Base-by-base conservation (phyloP, 2,888 invertebrate species). In the Andrena marginata region DNA sequence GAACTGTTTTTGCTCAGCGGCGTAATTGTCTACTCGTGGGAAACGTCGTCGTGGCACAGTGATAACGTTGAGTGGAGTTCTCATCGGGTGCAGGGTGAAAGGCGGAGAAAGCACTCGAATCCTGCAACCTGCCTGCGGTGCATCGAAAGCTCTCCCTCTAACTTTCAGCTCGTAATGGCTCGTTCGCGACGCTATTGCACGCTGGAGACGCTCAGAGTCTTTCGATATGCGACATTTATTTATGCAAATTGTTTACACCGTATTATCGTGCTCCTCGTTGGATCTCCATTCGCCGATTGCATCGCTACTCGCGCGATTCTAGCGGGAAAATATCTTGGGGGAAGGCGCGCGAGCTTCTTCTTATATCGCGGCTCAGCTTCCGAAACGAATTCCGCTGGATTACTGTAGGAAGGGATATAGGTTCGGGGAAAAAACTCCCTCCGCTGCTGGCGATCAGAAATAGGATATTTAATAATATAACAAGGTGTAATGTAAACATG, bases 81-180 rank as follows among this genome's bases (percentile, higher is more conserved):
- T 31, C 31, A 29, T 16, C 26, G 54, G 26, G n/a, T 13, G 64
- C 3, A 8, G 64, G 65, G 48, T 59, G 59, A 73, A 59, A 56
- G 29, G n/a, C 20, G 73, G 33, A 8, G 42, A 29, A 56, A 31
- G 23, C 42, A n/a, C 8, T 42, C 31, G 63, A 71, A 31, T 42
- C 20, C 20, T 62, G n/a, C 48, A 5, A 3, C 16, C 56, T 56
- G 13, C 42, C 56, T 56, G 56, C 10, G 13, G 23, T 20, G 8
- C 29, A 16, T 60, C 49, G 60, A 48, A 70, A 23, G 33, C 48
- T 62, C 31, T 13, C 13, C 2, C 31, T 31, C 13, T 2, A 42
- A 73, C 56, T 42, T 73, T 65, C 20, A 13, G 54, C 54, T 54
- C 72, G 42, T 33, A n/a, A 26, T 56, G 8, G 56, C 23, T 56